Conservation (phyloP, 92 coral and sea anemone species). For the Virgularia gustaviana region DNA sequence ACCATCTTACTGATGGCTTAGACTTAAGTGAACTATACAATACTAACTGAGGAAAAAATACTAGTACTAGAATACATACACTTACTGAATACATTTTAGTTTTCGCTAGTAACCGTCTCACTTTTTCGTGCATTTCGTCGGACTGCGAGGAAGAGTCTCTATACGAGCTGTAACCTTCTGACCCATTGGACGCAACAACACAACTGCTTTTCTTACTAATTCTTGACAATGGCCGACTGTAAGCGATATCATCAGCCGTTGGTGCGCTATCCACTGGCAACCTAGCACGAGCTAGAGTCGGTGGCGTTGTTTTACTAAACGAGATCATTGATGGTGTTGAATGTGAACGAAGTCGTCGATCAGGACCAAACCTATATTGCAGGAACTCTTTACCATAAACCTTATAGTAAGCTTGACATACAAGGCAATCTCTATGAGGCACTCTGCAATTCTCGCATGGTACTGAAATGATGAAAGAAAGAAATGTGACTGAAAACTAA, state of each 20-base stretch:
- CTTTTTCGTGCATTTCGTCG: conserved; percentile 72
- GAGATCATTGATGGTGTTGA: conserved; percentile 69
- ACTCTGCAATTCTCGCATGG: conserved; percentile 84
- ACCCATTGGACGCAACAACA: conserved; percentile 47
- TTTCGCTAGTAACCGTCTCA: conserved; percentile 56
- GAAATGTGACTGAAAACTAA: neutral
- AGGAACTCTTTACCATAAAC: conserved; percentile 89
- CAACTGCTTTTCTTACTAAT: conserved; percentile 55
- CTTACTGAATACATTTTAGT: conserved; percentile 30
- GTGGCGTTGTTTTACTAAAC: conserved; percentile 71
- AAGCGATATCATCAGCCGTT: conserved; percentile 75
- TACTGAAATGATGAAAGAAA: conserved; percentile 41
- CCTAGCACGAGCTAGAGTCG: conserved; percentile 58
- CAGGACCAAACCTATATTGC: conserved; percentile 74
- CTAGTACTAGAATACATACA: neutral
- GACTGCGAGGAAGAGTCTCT: conserved; percentile 52
- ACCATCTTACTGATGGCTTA: no score
- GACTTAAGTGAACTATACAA: no score
- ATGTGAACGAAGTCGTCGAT: conserved; percentile 57
- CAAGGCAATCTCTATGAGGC: conserved; percentile 92
- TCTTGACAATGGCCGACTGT: conserved; percentile 82
- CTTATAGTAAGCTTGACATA: conserved; percentile 91
- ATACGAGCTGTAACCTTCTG: conserved; percentile 52
- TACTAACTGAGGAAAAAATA: neutral
- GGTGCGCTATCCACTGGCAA: conserved; percentile 70